Evolutionary conservation across 2,113 vertebrate species (phyloP).

Genomic region (Theropithecus gelada): DNA sequence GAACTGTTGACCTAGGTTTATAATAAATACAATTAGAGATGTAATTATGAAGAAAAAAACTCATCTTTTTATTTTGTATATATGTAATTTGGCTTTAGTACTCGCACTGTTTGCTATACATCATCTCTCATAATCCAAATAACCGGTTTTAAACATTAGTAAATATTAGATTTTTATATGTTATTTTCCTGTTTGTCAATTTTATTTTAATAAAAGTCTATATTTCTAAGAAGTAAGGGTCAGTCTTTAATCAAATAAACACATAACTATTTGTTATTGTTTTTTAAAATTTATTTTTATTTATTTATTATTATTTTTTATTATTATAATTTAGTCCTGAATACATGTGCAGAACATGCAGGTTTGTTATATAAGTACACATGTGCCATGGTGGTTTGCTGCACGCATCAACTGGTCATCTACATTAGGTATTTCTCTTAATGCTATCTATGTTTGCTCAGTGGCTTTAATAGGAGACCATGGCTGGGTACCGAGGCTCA

Average conservation of each 20-base stretch:
- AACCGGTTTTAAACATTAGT: neutral
- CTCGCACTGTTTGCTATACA: neutral
- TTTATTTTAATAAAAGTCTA: neutral
- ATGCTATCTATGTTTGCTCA: neutral
- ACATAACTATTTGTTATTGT: neutral
- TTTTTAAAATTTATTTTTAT: no score
- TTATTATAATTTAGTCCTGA: no score
- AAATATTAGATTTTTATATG: neutral
- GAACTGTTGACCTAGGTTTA: neutral
- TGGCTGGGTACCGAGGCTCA: no score
- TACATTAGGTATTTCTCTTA: no score
- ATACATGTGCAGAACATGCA: no score
- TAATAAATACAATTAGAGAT: slow-evolving; percentile 38
- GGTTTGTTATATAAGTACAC: no score
- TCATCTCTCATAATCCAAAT: neutral
- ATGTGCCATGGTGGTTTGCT: no score
- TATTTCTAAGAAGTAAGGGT: neutral
- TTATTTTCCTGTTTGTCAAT: neutral
- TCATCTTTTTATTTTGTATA: neutral
- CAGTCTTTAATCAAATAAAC: neutral
- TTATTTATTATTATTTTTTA: no score
- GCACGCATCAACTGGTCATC: no score
- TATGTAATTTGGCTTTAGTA: neutral
- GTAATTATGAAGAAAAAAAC: neutral
- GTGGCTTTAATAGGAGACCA: neutral